Evolutionary conservation across 2,113 vertebrate genomes (phyloP), one percentile per base, ranked within the genome.

Genomic region (Sylvia atricapilla): DNA sequence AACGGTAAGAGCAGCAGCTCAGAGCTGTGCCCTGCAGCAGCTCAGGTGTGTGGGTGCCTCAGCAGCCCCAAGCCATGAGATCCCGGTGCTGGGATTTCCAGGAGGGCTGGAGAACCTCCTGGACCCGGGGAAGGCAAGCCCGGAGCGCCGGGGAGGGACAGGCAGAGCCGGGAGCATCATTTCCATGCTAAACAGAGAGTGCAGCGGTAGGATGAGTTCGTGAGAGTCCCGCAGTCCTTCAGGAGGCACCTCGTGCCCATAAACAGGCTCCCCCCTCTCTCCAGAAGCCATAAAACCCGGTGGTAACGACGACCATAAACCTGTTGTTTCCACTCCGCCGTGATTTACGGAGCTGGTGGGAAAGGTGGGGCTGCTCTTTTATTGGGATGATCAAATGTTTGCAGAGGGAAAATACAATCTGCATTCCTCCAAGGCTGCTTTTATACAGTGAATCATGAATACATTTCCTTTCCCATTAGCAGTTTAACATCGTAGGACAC

Each of bases 371-470:
- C 91, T 33, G 86, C 82, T 78, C 74, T 66, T 96, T 93, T 88
- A 90, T 79, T 79, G 95, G 73, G 83, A 92, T 90, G 88, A 87
- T 95, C 80, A 87, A 85, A 96, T 82, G 88, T 92, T 95, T 96
- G 88, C 92, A 73, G 93, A 90, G 84, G 89, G 87, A 96, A 89
- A 90, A 96, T 56, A 37, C 76, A 89, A 81, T 89, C 94, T 91
- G 89, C 83, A 62, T 95, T 89, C 69, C 67, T 92, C 73, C 84
- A 83, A 91, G 90, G 88, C 73, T 77, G 35, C 92, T 90, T 60
- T 89, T n/a, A 50, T 47, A 49, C 47, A 18, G 28, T 66, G 83
- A 84, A 76, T 79, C 67, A 70, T 44, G 79, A 95, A 93, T 84
- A 79, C n/a, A 30, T 85, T 96, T 84, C 83, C 82, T 77, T 94